These are phyloP conservation scores for Pandemis heparana DNA, from an alignment of 2,888 invertebrate genomes.

Conservation along the genomic window DNA sequence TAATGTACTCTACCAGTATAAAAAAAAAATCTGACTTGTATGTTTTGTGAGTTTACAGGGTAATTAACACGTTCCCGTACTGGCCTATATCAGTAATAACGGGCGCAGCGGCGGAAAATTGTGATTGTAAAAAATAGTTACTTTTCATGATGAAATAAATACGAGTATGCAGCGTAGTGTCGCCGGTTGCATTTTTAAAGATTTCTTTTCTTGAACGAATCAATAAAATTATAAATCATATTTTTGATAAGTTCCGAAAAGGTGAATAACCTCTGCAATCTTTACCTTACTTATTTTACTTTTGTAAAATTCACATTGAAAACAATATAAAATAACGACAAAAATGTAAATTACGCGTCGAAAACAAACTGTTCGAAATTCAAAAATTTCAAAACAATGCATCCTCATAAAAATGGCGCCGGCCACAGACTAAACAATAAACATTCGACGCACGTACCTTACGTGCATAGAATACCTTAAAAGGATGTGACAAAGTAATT, in stretches of 20 bases:
- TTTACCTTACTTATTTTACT: background rate
- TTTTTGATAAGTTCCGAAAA: background rate
- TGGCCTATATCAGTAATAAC: too few species aligned
- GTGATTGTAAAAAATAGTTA: too few species aligned
- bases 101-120: too few species aligned
- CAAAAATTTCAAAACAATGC: conserved; percentile 23
- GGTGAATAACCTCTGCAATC: background rate
- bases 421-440: conserved; percentile 36
- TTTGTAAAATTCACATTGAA: background rate
- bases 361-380: conserved; percentile 19
- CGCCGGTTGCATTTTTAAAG: background rate
- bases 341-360: background rate
- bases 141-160: too few species aligned
- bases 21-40: too few species aligned
- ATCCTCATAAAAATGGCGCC: conserved; percentile 32
- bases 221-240: background rate
- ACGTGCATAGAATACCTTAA: conserved; percentile 39
- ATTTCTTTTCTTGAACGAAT: background rate
- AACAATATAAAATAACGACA: background rate
- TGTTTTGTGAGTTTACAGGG: too few species aligned
- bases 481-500: conserved; percentile 29
- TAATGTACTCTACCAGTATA: too few species aligned
- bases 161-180: background rate
- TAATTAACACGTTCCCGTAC: too few species aligned
- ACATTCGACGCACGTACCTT: conserved; percentile 27